Conservation (phyloP, 30 jellyfish, hydroid and myxozoan species). For the Clytia hemisphaerica region DNA sequence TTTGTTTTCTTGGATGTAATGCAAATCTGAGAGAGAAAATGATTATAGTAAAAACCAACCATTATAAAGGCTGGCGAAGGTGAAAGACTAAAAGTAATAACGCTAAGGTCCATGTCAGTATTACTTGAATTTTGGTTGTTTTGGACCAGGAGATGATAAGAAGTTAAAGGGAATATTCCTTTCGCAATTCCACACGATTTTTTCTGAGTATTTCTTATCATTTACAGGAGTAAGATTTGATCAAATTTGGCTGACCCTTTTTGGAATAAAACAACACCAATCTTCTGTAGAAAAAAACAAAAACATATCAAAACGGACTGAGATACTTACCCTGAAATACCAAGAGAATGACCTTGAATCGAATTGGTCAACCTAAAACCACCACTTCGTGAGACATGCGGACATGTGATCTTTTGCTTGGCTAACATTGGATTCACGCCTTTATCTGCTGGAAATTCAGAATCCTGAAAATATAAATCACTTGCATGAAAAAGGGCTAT, state of each 20-base stretch:
- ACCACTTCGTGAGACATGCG: slow-evolving; percentile 76
- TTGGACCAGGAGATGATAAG: too few relatives aligned
- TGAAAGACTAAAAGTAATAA: too few relatives aligned
- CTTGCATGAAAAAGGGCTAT: background rate
- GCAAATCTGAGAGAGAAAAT: slow-evolving; percentile 38
- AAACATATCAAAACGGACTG: background rate
- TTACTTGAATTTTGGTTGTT: too few relatives aligned
- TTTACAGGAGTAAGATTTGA: too few relatives aligned
- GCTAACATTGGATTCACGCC: slow-evolving; percentile 73
- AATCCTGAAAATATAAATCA: slow-evolving; percentile 35
- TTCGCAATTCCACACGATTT: too few relatives aligned
- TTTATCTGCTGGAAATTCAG: slow-evolving; percentile 83
- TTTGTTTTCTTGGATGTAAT: slow-evolving; percentile 81
- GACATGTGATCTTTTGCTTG: slow-evolving; percentile 60
- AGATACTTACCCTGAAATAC: slow-evolving; percentile 70
- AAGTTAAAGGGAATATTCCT: too few relatives aligned
- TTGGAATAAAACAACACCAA: too few relatives aligned
- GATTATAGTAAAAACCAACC: background rate
- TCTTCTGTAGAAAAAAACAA: too few relatives aligned
- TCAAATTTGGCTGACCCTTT: too few relatives aligned
- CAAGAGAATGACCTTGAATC: slow-evolving; percentile 56
- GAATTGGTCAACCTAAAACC: slow-evolving; percentile 74
- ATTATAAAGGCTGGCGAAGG: background rate
- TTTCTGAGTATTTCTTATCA: too few relatives aligned
- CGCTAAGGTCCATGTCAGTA: too few relatives aligned